phyloP scores from a whole-genome alignment of 2,888 invertebrate genomes.

The Ypsolopha sequella region DNA sequence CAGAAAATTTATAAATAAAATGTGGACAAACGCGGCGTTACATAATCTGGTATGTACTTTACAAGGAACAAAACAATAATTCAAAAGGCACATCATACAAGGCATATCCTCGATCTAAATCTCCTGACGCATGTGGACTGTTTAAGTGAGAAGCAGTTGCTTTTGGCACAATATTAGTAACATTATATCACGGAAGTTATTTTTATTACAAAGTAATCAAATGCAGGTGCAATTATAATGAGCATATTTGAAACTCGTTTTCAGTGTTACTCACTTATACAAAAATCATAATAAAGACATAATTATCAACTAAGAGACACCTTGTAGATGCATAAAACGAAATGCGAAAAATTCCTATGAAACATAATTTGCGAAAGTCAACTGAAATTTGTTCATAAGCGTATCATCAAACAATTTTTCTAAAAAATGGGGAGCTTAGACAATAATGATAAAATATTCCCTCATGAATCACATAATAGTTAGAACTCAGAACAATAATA shows the following conservation, averaged over 20 bases:
- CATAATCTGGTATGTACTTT: too few species aligned
- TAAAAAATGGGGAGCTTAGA: slow-evolving; percentile 37
- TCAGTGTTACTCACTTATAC: neutral
- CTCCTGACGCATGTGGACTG: neutral
- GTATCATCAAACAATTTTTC: slow-evolving; percentile 31
- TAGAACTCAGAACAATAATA: too few species aligned
- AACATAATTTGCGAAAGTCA: slow-evolving; percentile 7
- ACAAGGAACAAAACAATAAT: slow-evolving; percentile 12
- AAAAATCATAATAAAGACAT: neutral
- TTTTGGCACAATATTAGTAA: neutral
- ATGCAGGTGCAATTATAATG: neutral
- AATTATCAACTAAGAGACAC: neutral
- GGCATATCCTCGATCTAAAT: slow-evolving; percentile 23
- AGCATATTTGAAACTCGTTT: neutral
- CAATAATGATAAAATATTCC: slow-evolving; percentile 13
- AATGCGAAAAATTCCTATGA: neutral
- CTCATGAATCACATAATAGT: neutral
- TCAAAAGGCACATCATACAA: slow-evolving; percentile 47
- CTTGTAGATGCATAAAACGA: neutral
- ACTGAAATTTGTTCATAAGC: slow-evolving; percentile 23
- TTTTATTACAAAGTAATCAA: neutral
- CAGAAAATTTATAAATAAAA: too few species aligned
- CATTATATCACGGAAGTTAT: neutral
- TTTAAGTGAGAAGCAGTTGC: neutral
- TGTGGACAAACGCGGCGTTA: too few species aligned